These are phyloP conservation scores for Caenorhabditis sp. DNA, from an alignment of 2,888 invertebrate species.

Conservation along the genomic window DNA sequence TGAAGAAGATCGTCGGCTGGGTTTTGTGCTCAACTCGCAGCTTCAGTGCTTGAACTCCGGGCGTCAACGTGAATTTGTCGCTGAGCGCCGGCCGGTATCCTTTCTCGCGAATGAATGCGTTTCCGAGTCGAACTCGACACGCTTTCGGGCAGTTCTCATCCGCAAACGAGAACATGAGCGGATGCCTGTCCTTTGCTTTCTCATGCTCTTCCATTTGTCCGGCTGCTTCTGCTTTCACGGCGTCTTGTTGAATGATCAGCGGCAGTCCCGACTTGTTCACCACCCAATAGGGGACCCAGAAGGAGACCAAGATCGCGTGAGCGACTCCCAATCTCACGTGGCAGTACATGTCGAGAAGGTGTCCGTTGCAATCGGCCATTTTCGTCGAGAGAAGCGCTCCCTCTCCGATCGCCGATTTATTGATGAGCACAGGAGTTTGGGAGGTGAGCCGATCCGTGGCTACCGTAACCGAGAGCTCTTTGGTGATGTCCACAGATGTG, in stretches of 20 bases:
- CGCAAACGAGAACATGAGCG: conserved; percentile 92
- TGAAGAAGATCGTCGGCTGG: conserved; percentile 67
- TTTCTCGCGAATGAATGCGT: conserved; percentile 55
- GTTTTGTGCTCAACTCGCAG: conserved; percentile 68
- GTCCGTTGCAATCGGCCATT: conserved; percentile 62
- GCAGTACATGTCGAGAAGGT: conserved; percentile 70
- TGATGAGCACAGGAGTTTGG: conserved; percentile 83
- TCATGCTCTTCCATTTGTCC: conserved; percentile 88
- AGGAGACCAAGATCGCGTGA: conserved; percentile 82
- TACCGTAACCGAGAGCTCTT: conserved; percentile 58
- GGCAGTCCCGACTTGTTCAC: conserved; percentile 92
- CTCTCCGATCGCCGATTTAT: conserved; percentile 50
- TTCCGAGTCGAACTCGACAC: conserved; percentile 69
- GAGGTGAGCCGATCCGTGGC: conserved; percentile 89
- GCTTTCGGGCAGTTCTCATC: conserved; percentile 87
- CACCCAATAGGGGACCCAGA: conserved; percentile 93
- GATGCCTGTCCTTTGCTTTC: conserved; percentile 91
- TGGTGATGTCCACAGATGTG: conserved; percentile 76
- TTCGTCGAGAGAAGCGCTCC: conserved; percentile 50
- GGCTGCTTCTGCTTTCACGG: conserved; percentile 82
- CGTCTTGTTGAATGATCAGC: conserved; percentile 92
- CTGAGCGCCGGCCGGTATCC: conserved; percentile 69
- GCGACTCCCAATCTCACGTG: conserved; percentile 77
- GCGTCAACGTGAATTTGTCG: conserved; percentile 66
- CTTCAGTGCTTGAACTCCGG: conserved; percentile 74